Base-by-base conservation (phyloP, 2,888 invertebrate genomes). In the Chrysolina oricalcia region DNA sequence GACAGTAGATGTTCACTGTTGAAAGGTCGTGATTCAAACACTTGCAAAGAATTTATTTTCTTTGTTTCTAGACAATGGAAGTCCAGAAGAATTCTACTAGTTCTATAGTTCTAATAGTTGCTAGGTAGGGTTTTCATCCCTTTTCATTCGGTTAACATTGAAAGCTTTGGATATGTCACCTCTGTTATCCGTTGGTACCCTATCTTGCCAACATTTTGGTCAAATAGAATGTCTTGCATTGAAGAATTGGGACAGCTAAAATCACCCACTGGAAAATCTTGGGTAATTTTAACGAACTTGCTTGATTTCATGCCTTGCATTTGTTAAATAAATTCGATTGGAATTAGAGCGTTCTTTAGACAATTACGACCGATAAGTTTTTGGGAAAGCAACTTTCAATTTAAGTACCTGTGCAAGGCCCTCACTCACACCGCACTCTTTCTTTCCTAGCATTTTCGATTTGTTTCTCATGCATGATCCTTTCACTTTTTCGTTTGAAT, bases 401-500 rank as follows among this genome's bases (percentile, higher is more conserved):
- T 56, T 56, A 21, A 56, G 27, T 59, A 59, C 59, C 4, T 35
- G 35, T 59, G 59, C n/a, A 59, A 59, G 27, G 35, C 59, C 6
- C 5, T n/a, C 17, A n/a, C 0, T 59, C 59, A 59, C 59, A 59
- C 59, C 15, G 59, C 59, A 59, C 59, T 35, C 35, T 59, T 35
- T 59, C 59, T 35, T 59, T 59, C 23, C 13, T 5, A 9, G 59
- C 59, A 27, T 59, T 27, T 59, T 59, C 27, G 5, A n/a, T 53
- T 59, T n/a, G 35, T 59, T 59, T 59, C 59, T 59, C 59, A 59
- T 35, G 59, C 59, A 59, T 59, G 59, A 23, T n/a, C 11, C n/a
- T n/a, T 27, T 59, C 59, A 27, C 59, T 15, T 59, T n/a, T 27
- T 27, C n/a, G 27, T 59, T 21, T 59, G 35, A 59, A 17, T 59